Conservation (phyloP, 1,140 invertebrate species). For the Drosophila oshimai region DNA sequence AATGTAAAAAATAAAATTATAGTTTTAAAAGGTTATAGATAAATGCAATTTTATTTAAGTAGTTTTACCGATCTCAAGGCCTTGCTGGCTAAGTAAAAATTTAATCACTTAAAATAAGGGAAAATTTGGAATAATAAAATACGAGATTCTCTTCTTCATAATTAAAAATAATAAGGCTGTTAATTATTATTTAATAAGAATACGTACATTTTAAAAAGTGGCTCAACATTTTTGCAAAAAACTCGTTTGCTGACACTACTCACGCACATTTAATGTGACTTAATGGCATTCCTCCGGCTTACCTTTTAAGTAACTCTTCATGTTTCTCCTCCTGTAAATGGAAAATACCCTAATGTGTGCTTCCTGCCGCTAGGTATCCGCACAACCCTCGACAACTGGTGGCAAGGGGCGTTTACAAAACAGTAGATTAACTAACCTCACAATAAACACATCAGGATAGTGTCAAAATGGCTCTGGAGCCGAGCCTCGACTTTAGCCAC, state of each 20-base stretch:
- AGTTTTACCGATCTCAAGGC: too few relatives aligned
- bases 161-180: too few relatives aligned
- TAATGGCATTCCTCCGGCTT: too few relatives aligned
- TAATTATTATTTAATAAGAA: too few relatives aligned
- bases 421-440: conserved; percentile 52
- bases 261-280: conserved; percentile 1
- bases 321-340: neutral
- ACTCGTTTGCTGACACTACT: neutral
- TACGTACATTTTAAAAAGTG: neutral
- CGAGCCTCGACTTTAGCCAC: conserved; percentile 13
- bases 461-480: conserved; percentile 65
- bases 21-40: too few relatives aligned
- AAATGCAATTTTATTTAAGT: too few relatives aligned
- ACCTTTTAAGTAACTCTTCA: neutral
- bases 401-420: conserved; percentile 42
- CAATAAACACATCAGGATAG: conserved; percentile 57
- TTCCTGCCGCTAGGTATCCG: neutral
- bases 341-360: neutral
- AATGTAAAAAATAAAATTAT: too few relatives aligned
- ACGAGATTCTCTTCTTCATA: too few relatives aligned
- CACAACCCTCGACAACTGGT: conserved; percentile 12
- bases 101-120: too few relatives aligned
- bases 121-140: too few relatives aligned
- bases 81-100: too few relatives aligned
- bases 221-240: neutral